A percentile compares a stretch with the other conserved stretches of the same genome.
These are phyloP conservation scores for Phaethornis superciliosus DNA, from an alignment of 2,113 vertebrate species.

Conservation along the genomic window DNA sequence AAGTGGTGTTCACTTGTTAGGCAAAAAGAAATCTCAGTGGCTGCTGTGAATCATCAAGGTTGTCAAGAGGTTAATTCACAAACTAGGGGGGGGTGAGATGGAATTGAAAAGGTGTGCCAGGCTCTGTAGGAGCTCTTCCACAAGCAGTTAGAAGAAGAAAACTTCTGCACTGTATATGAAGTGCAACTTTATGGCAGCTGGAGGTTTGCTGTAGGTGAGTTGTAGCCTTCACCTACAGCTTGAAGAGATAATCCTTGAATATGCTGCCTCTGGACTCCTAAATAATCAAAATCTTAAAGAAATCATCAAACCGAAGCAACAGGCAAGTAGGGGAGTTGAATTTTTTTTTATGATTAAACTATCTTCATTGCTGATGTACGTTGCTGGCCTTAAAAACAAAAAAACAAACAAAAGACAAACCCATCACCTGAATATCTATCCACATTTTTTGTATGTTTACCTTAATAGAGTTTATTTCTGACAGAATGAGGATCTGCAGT, in stretches of 20 bases:
- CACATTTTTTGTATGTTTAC: neutral
- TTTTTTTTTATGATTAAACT: neutral
- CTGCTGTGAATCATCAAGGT: neutral
- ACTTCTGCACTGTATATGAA: neutral
- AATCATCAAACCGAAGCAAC: neutral
- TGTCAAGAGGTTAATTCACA: neutral
- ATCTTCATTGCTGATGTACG: neutral
- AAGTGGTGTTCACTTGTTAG: neutral
- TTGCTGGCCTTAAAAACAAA: neutral
- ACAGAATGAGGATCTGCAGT: neutral
- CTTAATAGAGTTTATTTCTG: neutral
- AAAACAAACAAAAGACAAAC: neutral
- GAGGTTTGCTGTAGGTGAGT: neutral
- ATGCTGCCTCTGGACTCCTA: neutral
- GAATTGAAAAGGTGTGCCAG: neutral
- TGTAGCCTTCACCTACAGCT: neutral
- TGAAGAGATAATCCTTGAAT: neutral
- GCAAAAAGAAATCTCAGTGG: neutral
- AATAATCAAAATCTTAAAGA: rapidly evolving
- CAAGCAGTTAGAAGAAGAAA: neutral
- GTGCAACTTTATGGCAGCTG: rapidly evolving
- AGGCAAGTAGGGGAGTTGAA: neutral
- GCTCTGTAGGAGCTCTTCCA: rapidly evolving
- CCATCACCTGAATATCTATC: too few species aligned
- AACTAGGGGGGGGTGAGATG: neutral